Conservation (phyloP, 2,888 invertebrate genomes). For the Toxonevra muliebris region DNA sequence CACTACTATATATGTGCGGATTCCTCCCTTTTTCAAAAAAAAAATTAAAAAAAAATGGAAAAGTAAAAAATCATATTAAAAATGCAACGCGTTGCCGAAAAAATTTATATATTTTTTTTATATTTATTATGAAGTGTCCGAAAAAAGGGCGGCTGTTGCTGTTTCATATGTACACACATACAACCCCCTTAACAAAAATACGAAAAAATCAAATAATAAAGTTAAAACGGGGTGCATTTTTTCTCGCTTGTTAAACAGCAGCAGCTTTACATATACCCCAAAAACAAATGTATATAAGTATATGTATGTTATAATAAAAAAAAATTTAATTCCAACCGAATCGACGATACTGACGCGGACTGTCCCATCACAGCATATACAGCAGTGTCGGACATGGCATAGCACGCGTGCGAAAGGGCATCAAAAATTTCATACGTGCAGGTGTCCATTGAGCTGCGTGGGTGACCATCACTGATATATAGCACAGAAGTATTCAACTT, state of each 20-base stretch:
- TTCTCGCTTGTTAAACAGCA: slow-evolving; percentile 45
- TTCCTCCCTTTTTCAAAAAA: slow-evolving; percentile 14
- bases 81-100: slow-evolving; percentile 14
- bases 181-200: slow-evolving; percentile 1
- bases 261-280: slow-evolving; percentile 30
- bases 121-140: slow-evolving; percentile 51
- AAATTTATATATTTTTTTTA: slow-evolving; percentile 4
- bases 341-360: slow-evolving; percentile 31
- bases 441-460: no score
- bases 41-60: slow-evolving; percentile 26
- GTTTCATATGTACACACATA: background rate
- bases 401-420: no score
- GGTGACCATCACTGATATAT: no score
- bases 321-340: slow-evolving; percentile 8
- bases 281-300: background rate
- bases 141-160: slow-evolving; percentile 55
- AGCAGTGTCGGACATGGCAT: no score
- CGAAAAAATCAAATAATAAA: slow-evolving; percentile 52
- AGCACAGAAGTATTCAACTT: slow-evolving; percentile 34
- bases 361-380: slow-evolving; percentile 50
- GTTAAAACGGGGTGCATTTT: slow-evolving; percentile 49
- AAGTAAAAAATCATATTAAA: slow-evolving; percentile 29
- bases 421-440: no score
- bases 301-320: background rate
- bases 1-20: slow-evolving; percentile 18